These are phyloP conservation scores for Manacus vitellinus DNA, from an alignment of 2,113 vertebrate species.

Conservation along the genomic window DNA sequence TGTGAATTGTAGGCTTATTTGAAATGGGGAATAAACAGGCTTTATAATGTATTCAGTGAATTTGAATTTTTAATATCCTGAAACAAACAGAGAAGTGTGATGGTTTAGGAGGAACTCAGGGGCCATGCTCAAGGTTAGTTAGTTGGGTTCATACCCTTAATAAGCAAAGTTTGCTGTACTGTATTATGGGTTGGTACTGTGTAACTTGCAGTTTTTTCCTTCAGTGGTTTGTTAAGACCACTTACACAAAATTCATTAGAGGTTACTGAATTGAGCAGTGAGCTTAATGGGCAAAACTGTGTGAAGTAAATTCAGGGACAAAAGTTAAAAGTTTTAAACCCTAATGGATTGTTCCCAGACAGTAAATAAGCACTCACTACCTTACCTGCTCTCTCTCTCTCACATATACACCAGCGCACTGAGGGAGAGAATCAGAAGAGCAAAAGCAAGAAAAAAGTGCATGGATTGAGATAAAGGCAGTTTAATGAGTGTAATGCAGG, in stretches of 20 bases:
- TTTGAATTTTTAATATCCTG: not conserved
- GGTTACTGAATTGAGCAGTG: not conserved
- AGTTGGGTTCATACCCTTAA: not conserved
- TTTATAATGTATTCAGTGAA: not conserved
- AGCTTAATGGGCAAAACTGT: not conserved
- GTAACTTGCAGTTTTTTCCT: not conserved
- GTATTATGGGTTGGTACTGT: not conserved
- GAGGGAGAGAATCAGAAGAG: not conserved
- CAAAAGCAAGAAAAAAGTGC: not conserved
- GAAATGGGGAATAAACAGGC: not conserved
- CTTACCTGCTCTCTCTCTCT: not conserved
- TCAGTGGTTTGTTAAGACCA: not conserved
- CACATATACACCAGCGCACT: accelerated
- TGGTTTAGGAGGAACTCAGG: not conserved
- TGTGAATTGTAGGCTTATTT: not conserved
- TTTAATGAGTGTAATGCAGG: not conserved
- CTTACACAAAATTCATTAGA: not conserved
- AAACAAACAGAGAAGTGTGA: not conserved
- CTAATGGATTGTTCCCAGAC: not conserved
- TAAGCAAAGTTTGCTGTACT: not conserved
- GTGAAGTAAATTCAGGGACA: not conserved
- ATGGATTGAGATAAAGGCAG: not conserved
- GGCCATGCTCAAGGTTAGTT: not conserved
- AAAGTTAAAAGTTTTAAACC: not conserved
- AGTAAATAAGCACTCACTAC: not conserved